phyloP scores from a whole-genome alignment of 1,140 invertebrate genomes.

The Popillia japonica region DNA sequence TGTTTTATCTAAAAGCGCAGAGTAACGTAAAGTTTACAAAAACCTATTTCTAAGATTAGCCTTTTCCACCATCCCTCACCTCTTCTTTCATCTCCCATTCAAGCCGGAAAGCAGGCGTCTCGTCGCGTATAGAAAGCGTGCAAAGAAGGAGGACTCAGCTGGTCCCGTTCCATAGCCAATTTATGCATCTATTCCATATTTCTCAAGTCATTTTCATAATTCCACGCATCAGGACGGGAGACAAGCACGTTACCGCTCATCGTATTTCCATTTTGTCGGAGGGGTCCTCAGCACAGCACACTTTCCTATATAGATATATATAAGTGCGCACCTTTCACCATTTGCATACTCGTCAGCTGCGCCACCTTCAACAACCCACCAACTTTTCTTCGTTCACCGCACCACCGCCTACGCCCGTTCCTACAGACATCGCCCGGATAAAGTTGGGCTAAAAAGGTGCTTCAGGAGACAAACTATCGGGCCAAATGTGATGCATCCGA shows the following conservation, averaged over 20 bases:
- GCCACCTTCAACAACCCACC: conserved; percentile 49
- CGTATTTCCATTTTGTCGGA: conserved; percentile 58
- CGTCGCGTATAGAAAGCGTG: conserved; percentile 31
- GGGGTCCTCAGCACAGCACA: conserved; percentile 7
- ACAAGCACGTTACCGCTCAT: conserved; percentile 54
- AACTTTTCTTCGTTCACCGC: conserved; percentile 54
- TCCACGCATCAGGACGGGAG: conserved; percentile 59
- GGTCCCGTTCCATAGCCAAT: conserved; percentile 48
- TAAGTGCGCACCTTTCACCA: conserved; percentile 50
- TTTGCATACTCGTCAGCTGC: conserved; percentile 60
- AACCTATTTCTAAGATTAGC: conserved; percentile 30
- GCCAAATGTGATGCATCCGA: conserved; percentile 58
- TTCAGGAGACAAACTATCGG: conserved; percentile 54
- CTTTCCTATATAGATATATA: conserved; percentile 40
- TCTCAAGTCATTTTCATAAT: conserved; percentile 62
- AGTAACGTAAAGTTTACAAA: conserved; percentile 1
- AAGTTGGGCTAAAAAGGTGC: conserved; percentile 56
- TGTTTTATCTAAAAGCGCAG: no score
- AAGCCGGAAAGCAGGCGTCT: conserved; percentile 26
- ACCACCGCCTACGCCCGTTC: neutral
- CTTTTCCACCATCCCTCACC: neutral
- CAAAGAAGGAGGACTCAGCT: conserved; percentile 39
- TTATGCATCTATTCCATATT: conserved; percentile 62
- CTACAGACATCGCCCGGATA: conserved; percentile 42
- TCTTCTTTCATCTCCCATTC: neutral